phyloP scores from a whole-genome alignment of 1,140 invertebrate genomes.

The Nautilus pompilius region DNA sequence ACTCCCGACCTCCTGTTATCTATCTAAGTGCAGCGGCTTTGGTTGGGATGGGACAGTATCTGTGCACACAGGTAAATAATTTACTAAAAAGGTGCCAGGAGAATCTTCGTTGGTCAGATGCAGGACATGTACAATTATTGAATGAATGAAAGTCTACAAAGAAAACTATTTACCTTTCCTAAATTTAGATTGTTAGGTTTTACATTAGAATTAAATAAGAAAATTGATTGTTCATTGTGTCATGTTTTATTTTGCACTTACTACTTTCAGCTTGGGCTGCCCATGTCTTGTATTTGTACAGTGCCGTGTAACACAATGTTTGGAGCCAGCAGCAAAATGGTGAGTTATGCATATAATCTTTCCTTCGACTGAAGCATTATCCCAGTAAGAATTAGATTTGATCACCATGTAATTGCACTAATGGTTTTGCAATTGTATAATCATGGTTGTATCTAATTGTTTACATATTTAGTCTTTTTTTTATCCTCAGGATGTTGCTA shows the following conservation, averaged over 20 bases:
- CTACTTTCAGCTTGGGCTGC: slow-evolving; percentile 66
- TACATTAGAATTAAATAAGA: neutral
- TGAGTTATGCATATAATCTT: slow-evolving; percentile 22
- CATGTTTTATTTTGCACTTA: neutral
- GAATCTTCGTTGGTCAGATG: no score
- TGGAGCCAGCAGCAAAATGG: slow-evolving; percentile 56
- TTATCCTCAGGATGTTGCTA: slow-evolving; percentile 70
- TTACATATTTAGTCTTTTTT: no score
- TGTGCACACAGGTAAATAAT: slow-evolving; percentile 68
- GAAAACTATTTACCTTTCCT: no score
- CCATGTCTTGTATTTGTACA: slow-evolving; percentile 76
- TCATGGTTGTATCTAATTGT: no score
- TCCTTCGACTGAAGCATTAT: no score
- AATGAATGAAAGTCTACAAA: no score
- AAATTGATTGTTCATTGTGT: neutral
- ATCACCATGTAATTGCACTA: no score
- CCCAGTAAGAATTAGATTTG: no score
- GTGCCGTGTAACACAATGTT: slow-evolving; percentile 77
- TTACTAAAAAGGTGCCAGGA: no score
- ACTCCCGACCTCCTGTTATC: slow-evolving; percentile 71
- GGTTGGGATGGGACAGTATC: slow-evolving; percentile 71
- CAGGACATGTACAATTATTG: no score
- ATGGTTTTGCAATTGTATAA: no score
- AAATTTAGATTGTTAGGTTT: no score
- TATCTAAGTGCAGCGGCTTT: slow-evolving; percentile 77